A percentile compares a stretch with the other conserved stretches of the same genome.
Conservation (phyloP, 2,113 vertebrate species). For the Tamias sibiricus region DNA sequence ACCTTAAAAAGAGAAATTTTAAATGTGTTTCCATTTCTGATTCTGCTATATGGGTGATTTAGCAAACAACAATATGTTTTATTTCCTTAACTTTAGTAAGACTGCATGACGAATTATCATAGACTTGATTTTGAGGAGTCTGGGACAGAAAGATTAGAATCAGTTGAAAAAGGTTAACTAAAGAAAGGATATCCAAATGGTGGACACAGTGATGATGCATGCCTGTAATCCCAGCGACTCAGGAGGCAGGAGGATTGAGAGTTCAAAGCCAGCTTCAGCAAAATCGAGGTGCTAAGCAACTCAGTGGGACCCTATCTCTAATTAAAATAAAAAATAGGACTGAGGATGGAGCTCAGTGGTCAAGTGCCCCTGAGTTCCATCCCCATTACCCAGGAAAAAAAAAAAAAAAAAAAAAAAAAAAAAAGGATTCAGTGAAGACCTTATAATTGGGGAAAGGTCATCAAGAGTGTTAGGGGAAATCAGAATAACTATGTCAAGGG, state of each 20-base stretch:
- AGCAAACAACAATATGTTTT: not conserved
- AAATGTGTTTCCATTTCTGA: not conserved
- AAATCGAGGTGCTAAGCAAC: too few species aligned
- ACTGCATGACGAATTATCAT: not conserved
- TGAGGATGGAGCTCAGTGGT: too few species aligned
- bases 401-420: too few species aligned
- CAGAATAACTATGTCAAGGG: not conserved
- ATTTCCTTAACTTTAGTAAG: not conserved
- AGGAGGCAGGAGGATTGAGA: too few species aligned
- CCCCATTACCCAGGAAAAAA: too few species aligned
- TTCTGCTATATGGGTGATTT: not conserved
- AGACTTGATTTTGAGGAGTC: not conserved
- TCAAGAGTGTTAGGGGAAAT: not conserved
- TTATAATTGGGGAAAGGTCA: not conserved
- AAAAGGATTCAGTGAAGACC: not conserved
- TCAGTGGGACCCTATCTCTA: too few species aligned
- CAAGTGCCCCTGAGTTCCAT: too few species aligned
- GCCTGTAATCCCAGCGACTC: too few species aligned
- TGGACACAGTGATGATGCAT: too few species aligned
- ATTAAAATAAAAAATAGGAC: too few species aligned
- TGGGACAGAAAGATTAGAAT: not conserved
- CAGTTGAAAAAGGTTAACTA: not conserved
- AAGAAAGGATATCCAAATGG: not conserved
- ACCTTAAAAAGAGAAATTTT: not conserved
- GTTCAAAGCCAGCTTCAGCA: too few species aligned